A percentile compares a stretch with the other conserved stretches of the same genome.
phyloP scores from a whole-genome alignment of 2,888 invertebrate species.

The Diarsia mendica region DNA sequence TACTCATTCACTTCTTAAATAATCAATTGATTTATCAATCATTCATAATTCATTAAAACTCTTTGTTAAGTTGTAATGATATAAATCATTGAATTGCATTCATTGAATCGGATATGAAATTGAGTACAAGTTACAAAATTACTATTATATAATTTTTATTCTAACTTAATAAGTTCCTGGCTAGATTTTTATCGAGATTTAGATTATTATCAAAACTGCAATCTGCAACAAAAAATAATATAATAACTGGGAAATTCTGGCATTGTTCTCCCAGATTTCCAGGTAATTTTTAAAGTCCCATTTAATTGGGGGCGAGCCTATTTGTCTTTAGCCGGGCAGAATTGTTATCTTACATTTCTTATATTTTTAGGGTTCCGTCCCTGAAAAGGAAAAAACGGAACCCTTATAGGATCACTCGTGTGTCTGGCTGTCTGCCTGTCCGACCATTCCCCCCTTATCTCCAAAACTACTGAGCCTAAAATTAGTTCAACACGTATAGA shows the following conservation, averaged over 20 bases:
- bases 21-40: slow-evolving; percentile 33
- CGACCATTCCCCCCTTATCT: too few relatives aligned
- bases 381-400: too few relatives aligned
- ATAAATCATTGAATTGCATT: slow-evolving; percentile 20
- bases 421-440: too few relatives aligned
- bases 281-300: neutral
- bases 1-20: slow-evolving; percentile 28
- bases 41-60: slow-evolving; percentile 8
- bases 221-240: neutral
- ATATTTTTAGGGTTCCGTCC: too few relatives aligned
- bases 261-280: neutral
- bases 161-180: neutral
- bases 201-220: neutral
- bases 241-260: neutral
- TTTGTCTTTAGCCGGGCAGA: too few relatives aligned
- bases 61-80: slow-evolving; percentile 37
- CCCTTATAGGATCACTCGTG: too few relatives aligned
- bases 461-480: too few relatives aligned
- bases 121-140: slow-evolving; percentile 5
- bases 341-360: too few relatives aligned
- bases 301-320: too few relatives aligned
- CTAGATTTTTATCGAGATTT: slow-evolving; percentile 31
- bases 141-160: slow-evolving; percentile 25
- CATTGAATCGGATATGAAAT: slow-evolving; percentile 43
- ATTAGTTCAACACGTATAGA: too few relatives aligned